Evolutionary conservation across 2,797 vertebrate species (phyloP).

Genomic region (Ptychobarbus kaznakovi): DNA sequence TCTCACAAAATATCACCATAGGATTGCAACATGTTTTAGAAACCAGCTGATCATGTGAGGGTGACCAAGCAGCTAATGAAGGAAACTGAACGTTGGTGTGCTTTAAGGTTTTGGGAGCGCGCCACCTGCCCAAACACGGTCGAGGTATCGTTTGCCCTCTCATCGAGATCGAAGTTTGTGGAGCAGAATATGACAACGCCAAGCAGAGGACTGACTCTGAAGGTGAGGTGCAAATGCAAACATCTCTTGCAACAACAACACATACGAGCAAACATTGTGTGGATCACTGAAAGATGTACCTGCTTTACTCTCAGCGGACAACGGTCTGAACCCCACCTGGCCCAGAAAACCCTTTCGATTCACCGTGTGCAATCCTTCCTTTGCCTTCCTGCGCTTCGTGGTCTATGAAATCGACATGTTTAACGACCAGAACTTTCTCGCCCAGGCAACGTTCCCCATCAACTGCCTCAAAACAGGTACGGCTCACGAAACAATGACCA

Average conservation of each 20-base stretch:
- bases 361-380: constrained; percentile 89
- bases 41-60: neutral
- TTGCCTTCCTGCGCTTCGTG: constrained; percentile 94
- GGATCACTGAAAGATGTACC: neutral
- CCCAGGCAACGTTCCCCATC: constrained; percentile 94
- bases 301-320: constrained; percentile 82
- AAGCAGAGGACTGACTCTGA: constrained; percentile 97
- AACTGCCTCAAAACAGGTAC: constrained; percentile 93
- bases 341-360: constrained; percentile 90
- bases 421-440: constrained; percentile 97
- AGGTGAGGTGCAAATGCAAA: constrained; percentile 74
- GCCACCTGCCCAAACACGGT: constrained; percentile 96
- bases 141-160: constrained; percentile 96
- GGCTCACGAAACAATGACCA: neutral
- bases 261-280: neutral
- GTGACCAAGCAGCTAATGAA: neutral
- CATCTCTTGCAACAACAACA: neutral
- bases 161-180: constrained; percentile 95
- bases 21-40: neutral
- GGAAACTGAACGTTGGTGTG: neutral
- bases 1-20: neutral
- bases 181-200: constrained; percentile 90
- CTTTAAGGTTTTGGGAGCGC: constrained; percentile 90
- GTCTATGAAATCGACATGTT: constrained; percentile 99
- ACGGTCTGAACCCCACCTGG: constrained; percentile 96